Evolutionary conservation across 2,888 invertebrate genomes (phyloP), one percentile per base, ranked within the genome.

Genomic region (Pristionchus mayeri): DNA sequence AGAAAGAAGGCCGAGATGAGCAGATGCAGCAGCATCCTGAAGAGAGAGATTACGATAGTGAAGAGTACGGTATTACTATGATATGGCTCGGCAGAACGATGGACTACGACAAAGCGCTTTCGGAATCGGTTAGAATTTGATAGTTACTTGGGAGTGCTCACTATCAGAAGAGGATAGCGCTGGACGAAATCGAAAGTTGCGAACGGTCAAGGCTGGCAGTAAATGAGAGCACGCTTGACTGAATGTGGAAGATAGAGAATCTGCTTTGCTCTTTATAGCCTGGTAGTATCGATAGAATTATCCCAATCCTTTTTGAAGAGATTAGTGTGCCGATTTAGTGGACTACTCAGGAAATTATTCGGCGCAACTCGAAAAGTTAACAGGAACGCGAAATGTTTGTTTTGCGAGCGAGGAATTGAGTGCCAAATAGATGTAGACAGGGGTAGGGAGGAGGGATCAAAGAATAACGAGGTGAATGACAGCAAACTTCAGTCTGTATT

Each of bases 331-430:
- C n/a, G 27, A 7, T 1, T 60, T 27, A 13, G 24, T 24, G 13
- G 57, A 60, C 27, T 27, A 30, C 3, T n/a, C 54, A n/a, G 54
- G 24, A 54, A 24, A 0, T 9, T 9, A 16, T 11, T 24, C 27
- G 30, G 30, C 24, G 27, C 24, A 60, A 60, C 27, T 60, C 24
- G 57, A 30, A 24, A 27, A 60, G 57, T 27, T 60, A 27, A 60
- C 57, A 60, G 57, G 57, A 60, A 60, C 27, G 30, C 24, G 30
- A 60, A 60, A 27, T 60, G 57, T 60, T 60, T 60, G 57, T 60
- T 60, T 60, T 60, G 57, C n/a, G n/a, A 1, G 57, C 57, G 57
- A 60, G 30, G 30, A 60, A 27, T 60, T 27, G 57, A 60, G 57
- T 11, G 6, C n/a, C n/a, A 54, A 52, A 52, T 16, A 21, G 52